A percentile compares a stretch with the other conserved stretches of the same genome.
Evolutionary conservation across 2,888 invertebrate species (phyloP).

Genomic region (Polydesmus complanatus): DNA sequence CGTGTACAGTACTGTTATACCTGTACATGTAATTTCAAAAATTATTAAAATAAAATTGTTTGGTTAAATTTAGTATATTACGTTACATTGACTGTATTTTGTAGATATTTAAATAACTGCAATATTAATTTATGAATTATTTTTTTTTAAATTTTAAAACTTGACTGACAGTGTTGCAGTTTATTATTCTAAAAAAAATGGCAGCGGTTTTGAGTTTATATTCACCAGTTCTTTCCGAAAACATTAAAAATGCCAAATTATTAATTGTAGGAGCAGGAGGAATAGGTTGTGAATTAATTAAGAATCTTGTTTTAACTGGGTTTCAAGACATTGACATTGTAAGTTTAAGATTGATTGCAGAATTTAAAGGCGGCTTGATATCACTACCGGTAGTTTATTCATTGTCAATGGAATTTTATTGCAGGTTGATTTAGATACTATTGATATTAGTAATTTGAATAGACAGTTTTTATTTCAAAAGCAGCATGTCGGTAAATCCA

Average conservation of each 20-base stretch:
- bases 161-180: too few species aligned
- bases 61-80: too few species aligned
- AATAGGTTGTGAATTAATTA: slow-evolving; percentile 96
- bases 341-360: slow-evolving; percentile 22
- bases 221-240: background rate
- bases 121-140: background rate
- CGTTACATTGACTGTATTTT: too few species aligned
- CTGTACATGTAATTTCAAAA: too few species aligned
- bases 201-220: slow-evolving; percentile 4
- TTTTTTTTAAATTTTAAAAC: background rate
- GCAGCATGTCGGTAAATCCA: slow-evolving; percentile 95
- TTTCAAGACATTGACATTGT: slow-evolving; percentile 89
- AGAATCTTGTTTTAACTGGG: slow-evolving; percentile 89
- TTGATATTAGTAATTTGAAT: slow-evolving; percentile 97
- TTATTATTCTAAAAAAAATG: slow-evolving; percentile 6
- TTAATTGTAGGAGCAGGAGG: slow-evolving; percentile 94
- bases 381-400: too few species aligned
- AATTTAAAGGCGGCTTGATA: too few species aligned
- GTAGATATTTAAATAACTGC: background rate
- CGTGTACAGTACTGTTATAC: too few species aligned
- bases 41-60: too few species aligned
- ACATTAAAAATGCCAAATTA: slow-evolving; percentile 40
- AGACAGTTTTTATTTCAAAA: slow-evolving; percentile 97
- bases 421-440: slow-evolving; percentile 97
- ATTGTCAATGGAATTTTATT: slow-evolving; percentile 34